Base-by-base conservation (phyloP, 2,797 vertebrate species). In the Syncerus caffer region DNA sequence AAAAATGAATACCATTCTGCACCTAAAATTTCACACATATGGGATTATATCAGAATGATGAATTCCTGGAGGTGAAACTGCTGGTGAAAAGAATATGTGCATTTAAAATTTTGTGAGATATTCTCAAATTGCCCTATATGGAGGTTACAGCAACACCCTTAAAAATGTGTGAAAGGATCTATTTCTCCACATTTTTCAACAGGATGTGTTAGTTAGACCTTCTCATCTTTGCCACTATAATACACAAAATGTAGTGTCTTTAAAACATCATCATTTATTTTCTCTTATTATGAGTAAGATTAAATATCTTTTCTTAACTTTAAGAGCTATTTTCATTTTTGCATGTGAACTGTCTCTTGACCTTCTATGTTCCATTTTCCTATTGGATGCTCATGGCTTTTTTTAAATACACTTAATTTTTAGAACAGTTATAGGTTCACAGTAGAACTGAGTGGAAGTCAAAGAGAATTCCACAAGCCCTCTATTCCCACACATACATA, bases 71-170 rank as follows among this genome's bases (percentile, higher is more conserved):
- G 31, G 10, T 82, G 34, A 95, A 90, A 71, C 60, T 83, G 45
- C 42, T 85, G 51, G n/a, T 51, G 55, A 51, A 93, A 94, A 89
- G 90, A 90, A 17, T 71, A 60, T 4, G 25, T 71, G 21, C 50
- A 86, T 95, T 95, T 94, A 96, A 58, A 74, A 42, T 82, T 79
- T 80, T 92, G 21, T 95, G 80, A 31, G 47, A 67, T 74, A 78
- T 76, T 86, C 6, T 71, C 64, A 96, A 92, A 14, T 76, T 67
- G 11, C 16, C 25, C 34, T 82, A 16, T 14, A 4, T 5, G 25
- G 16, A 62, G 42, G 11, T 57, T 34, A 55, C 21, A 79, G 19
- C 8, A 76, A 14, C 78, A 10, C 31, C 7, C 15, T 79, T 60
- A 90, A 31, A 89, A 64, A 85, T 29, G 31, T 84, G 80, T 90